Conservation (phyloP, 1,140 invertebrate genomes). For the Antheraea mylitta region DNA sequence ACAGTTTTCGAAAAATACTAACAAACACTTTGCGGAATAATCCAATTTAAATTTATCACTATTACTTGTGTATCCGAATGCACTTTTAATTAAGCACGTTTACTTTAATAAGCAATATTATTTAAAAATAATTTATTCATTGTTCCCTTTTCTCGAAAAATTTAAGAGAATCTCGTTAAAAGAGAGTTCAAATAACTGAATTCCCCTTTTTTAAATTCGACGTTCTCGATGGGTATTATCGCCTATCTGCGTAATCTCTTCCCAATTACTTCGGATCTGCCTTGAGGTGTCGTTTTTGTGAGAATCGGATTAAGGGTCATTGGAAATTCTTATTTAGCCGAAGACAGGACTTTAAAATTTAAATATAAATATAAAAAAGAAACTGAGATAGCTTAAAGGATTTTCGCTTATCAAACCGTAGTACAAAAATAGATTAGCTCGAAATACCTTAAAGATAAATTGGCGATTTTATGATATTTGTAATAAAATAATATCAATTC, state of each 20-base stretch:
- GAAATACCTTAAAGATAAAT: too few relatives aligned
- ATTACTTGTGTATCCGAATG: not conserved
- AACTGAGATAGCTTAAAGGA: not conserved
- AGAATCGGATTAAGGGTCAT: not conserved
- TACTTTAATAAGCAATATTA: not conserved
- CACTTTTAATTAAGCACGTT: too few relatives aligned
- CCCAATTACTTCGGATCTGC: conserved; percentile 9
- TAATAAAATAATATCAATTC: not conserved
- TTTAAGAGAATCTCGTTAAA: not conserved
- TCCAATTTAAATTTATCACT: too few relatives aligned
- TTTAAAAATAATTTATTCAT: not conserved
- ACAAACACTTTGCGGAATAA: too few relatives aligned
- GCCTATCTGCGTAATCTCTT: conserved; percentile 9
- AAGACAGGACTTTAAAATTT: not conserved
- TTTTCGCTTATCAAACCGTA: not conserved
- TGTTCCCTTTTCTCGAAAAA: not conserved
- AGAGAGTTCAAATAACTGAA: not conserved
- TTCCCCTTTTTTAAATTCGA: not conserved
- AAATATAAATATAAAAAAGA: not conserved
- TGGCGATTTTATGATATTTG: not conserved
- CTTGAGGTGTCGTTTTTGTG: conserved; percentile 3
- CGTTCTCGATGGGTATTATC: conserved; percentile 7
- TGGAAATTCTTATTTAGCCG: not conserved
- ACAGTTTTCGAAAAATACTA: too few relatives aligned
- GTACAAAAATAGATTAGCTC: not conserved